Base-by-base conservation (phyloP, 2,113 vertebrate genomes). In the Eubucco bourcierii region DNA sequence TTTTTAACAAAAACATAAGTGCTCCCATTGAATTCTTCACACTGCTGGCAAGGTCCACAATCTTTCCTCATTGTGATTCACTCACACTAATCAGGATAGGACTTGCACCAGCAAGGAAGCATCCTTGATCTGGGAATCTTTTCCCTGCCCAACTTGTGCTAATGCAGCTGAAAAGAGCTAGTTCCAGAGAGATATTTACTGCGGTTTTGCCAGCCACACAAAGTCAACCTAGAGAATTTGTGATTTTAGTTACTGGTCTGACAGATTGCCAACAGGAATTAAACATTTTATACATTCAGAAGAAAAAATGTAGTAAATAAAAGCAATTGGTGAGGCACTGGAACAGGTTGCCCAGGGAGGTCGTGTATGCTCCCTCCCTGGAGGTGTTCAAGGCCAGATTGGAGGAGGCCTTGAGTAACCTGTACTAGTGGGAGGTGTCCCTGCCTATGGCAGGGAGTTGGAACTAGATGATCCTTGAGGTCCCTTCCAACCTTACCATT, bases 31-130 rank as follows among this genome's bases (percentile, higher is more conserved):
- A 15, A 27, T 31, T 55, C 12, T 80, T 81, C 24, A 37, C 7
- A 50, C 29, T 2, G 0, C 5, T 64, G 12, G 34, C 61, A 70
- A 47, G 12, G 20, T 70, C 68, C 39, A 7, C 39, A 7, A 52
- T 55, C 33, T 58, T 53, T 39, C 41, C 17, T 12, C 53, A 34
- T 20, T 27, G n/a, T 59, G 55, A 46, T 47, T 44, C 14, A 8
- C 11, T 33, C 0, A 0, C n/a, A 23, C 47, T 31, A 31, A 24
- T 2, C 0, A 1, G 34, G 47, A 23, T 17, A 63, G 6, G 31
- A 29, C 6, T 90, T 55, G 24, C 24, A 47, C 46, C 87, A 44
- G 7, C 17, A 67, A 24, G 23, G 50, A 52, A 52, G 25, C 14
- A 53, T 70, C 74, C 39, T 94, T 1, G 0, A 34, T 9, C 37